Base-by-base conservation (phyloP, 2,797 vertebrate genomes). In the Oceanodroma leucorhoa region DNA sequence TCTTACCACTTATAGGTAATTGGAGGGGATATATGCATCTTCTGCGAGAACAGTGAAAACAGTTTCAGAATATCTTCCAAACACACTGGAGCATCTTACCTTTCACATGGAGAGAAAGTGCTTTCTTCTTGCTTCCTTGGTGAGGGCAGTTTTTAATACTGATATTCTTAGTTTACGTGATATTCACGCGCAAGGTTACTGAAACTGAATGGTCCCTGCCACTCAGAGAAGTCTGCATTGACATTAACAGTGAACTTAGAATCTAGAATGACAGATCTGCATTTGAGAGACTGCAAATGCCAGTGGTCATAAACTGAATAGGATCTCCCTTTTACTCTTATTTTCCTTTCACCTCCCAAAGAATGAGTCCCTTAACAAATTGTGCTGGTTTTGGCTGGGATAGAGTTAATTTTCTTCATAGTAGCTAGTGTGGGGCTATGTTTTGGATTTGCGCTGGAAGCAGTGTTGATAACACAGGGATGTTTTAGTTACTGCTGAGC, bases 121-220 rank as follows among this genome's bases (percentile, higher is more conserved):
- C 29, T 67, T 15, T 60, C 43, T 60, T 54, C 41, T 55, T 62
- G 6, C 23, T 75, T 24, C 26, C 34, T 60, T 61, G 65, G 9
- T 19, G 21, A 75, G 29, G 24, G 14, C 21, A 26, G 21, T 45
- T 67, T 93, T 81, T 57, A 43, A 53, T 45, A 23, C 17, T 53
- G 41, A 3, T 64, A 9, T 83, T 87, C 32, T 34, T 71, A 24
- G 36, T 5, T 40, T 10, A 9, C 1, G 1, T 43, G 17, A 34
- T 10, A 3, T 40, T 87, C 0, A 0, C 9, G 3, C 1, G 1
- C 8, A 32, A 51, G 10, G 21, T 61, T 78, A 10, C 32, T 67
- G 43, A 34, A 60, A 45, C 8, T 18, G 67, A 65, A 70, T 21
- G 9, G 18, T 40, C 8, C 20, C 10, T 2, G 11, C 23, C 29